Evolutionary conservation across 2,797 vertebrate species (phyloP).

Genomic region (Gallirallus australis): DNA sequence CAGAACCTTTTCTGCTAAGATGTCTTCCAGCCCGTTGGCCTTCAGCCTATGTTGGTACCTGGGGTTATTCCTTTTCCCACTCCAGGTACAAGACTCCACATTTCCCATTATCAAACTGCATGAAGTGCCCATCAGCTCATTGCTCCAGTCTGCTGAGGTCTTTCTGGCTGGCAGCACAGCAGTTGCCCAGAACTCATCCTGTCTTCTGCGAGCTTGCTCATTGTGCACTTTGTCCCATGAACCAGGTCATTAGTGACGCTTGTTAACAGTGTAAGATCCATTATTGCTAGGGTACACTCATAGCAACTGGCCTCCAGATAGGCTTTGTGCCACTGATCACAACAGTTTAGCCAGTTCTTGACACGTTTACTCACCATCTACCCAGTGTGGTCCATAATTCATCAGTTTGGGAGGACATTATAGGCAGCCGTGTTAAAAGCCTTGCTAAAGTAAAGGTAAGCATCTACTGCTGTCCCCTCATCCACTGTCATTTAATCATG

Average conservation of each 20-base stretch:
- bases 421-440: not conserved
- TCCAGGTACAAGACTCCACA: rapidly evolving
- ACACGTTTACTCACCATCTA: not conserved
- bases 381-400: not conserved
- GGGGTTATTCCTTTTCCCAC: not conserved
- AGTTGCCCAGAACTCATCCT: not conserved
- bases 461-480: not conserved
- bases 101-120: not conserved
- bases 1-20: not conserved
- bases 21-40: not conserved
- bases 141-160: not conserved
- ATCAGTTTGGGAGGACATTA: not conserved
- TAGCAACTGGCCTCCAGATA: not conserved
- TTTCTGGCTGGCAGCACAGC: not conserved
- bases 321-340: not conserved
- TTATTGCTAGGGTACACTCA: not conserved
- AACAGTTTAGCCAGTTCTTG: not conserved
- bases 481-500: not conserved
- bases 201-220: not conserved
- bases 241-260: not conserved
- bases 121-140: not conserved
- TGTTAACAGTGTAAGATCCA: not conserved
- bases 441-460: not conserved
- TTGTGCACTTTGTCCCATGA: not conserved
- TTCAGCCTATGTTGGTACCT: not conserved